Evolutionary conservation across 2,888 invertebrate genomes (phyloP).

Genomic region (Dione juno): DNA sequence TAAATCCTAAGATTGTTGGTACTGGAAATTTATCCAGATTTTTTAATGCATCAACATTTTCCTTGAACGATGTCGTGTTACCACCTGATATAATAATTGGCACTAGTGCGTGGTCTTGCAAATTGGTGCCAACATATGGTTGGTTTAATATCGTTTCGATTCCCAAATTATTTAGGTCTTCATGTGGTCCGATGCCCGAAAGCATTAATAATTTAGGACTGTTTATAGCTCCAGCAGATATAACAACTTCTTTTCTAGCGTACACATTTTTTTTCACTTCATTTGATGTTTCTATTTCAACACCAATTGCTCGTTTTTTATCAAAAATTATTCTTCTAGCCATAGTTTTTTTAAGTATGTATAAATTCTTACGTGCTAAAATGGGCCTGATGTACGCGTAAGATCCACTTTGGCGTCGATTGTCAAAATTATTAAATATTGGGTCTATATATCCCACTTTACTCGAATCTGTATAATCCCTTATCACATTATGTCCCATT

Average conservation of each 20-base stretch:
- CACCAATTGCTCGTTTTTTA: constrained; percentile 40
- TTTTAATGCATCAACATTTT: constrained; percentile 51
- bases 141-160: constrained; percentile 54
- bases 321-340: constrained; percentile 58
- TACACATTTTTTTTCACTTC: constrained; percentile 43
- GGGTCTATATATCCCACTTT: constrained; percentile 58
- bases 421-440: constrained; percentile 51
- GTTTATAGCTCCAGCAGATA: constrained; percentile 63
- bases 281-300: constrained; percentile 17
- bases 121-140: constrained; percentile 59
- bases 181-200: constrained; percentile 63
- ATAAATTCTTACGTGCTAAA: constrained; percentile 57
- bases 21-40: constrained; percentile 54
- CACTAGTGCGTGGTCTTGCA: constrained; percentile 61
- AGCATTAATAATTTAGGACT: constrained; percentile 65
- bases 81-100: constrained; percentile 52
- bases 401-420: constrained; percentile 57
- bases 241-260: constrained; percentile 58
- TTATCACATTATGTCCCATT: constrained; percentile 54
- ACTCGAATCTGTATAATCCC: constrained; percentile 56
- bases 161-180: constrained; percentile 55
- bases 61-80: constrained; percentile 43
- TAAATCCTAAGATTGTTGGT: constrained; percentile 57
- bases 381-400: constrained; percentile 56
- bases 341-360: constrained; percentile 56